Percentiles rank a stretch among this genome's conserved stretches.
These are phyloP conservation scores for Lottia gigantea DNA, from an alignment of 2,888 invertebrate genomes.

Conservation along the genomic window DNA sequence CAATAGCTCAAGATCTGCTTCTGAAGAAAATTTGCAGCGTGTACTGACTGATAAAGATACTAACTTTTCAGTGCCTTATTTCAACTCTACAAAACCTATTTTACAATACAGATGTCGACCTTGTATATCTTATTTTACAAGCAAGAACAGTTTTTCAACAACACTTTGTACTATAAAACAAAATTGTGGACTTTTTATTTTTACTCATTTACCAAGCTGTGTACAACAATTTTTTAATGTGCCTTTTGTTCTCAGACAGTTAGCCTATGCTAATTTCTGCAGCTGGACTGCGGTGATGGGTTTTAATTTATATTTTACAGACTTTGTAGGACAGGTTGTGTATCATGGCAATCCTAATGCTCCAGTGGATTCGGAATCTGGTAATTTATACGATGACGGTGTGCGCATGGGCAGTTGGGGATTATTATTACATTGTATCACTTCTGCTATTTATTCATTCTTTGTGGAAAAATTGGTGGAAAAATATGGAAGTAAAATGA, in stretches of 20 bases:
- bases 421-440: slow-evolving; percentile 90
- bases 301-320: slow-evolving; percentile 95
- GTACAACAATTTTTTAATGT: slow-evolving; percentile 72
- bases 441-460: slow-evolving; percentile 77
- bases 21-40: slow-evolving; percentile 12
- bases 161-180: slow-evolving; percentile 1
- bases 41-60: not conserved
- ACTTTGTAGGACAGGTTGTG: slow-evolving; percentile 92
- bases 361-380: slow-evolving; percentile 58
- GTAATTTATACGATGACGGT: slow-evolving; percentile 82
- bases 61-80: not conserved
- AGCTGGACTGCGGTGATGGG: slow-evolving; percentile 98
- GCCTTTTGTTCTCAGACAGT: slow-evolving; percentile 85
- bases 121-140: slow-evolving; percentile 14
- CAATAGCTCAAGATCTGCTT: slow-evolving; percentile 34
- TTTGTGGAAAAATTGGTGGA: slow-evolving; percentile 87
- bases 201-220: slow-evolving; percentile 42
- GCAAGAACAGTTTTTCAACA: slow-evolving; percentile 12
- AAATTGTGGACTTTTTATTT: not conserved
- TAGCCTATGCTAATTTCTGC: slow-evolving; percentile 93
- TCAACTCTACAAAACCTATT: not conserved
- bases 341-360: slow-evolving; percentile 83
- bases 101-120: slow-evolving; percentile 14
- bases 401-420: slow-evolving; percentile 97
- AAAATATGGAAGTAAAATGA: slow-evolving; percentile 69